Percentiles rank a stretch among this genome's conserved stretches.
These are phyloP conservation scores for Hirudo medicinalis DNA, from an alignment of 1,140 invertebrate genomes.

Conservation along the genomic window DNA sequence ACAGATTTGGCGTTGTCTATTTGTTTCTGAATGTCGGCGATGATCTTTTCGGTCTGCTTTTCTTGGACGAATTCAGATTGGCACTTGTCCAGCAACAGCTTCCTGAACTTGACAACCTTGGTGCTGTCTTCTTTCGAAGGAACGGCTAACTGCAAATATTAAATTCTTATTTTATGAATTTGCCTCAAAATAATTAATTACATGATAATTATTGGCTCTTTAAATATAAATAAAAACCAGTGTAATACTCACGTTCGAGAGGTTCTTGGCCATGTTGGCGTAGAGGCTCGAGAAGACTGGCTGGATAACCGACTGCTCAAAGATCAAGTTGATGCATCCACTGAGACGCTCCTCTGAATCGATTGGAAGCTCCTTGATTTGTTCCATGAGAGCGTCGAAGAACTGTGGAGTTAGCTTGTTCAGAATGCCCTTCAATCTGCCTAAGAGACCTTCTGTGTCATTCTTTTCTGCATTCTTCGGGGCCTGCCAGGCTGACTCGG, in stretches of 20 bases:
- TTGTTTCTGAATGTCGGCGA: slow-evolving; percentile 26
- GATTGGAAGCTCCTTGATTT: slow-evolving; percentile 62
- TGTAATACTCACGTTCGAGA: slow-evolving; percentile 24
- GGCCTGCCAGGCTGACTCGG: too few species aligned
- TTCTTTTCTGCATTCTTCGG: too few species aligned
- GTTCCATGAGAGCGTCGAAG: slow-evolving; percentile 63
- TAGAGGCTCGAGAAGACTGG: slow-evolving; percentile 80
- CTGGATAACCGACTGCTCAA: slow-evolving; percentile 80
- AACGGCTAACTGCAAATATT: slow-evolving; percentile 26
- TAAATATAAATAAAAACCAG: too few species aligned
- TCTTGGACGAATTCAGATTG: slow-evolving; percentile 75
- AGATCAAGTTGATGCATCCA: slow-evolving; percentile 75
- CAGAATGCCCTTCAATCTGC: slow-evolving; percentile 52
- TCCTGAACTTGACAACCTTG: slow-evolving; percentile 58
- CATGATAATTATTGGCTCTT: too few species aligned
- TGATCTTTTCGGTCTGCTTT: slow-evolving; percentile 46
- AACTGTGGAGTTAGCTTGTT: slow-evolving; percentile 92
- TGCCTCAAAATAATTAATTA: too few species aligned
- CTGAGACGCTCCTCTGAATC: slow-evolving; percentile 63
- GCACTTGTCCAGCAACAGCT: slow-evolving; percentile 65
- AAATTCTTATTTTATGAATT: too few species aligned
- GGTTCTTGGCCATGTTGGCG: slow-evolving; percentile 55
- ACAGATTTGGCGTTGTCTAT: slow-evolving; percentile 17
- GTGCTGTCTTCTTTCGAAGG: slow-evolving; percentile 28
- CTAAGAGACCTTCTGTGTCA: too few species aligned